These are phyloP conservation scores for Hyppa rectilinea DNA, from an alignment of 2,888 invertebrate species.

Conservation along the genomic window DNA sequence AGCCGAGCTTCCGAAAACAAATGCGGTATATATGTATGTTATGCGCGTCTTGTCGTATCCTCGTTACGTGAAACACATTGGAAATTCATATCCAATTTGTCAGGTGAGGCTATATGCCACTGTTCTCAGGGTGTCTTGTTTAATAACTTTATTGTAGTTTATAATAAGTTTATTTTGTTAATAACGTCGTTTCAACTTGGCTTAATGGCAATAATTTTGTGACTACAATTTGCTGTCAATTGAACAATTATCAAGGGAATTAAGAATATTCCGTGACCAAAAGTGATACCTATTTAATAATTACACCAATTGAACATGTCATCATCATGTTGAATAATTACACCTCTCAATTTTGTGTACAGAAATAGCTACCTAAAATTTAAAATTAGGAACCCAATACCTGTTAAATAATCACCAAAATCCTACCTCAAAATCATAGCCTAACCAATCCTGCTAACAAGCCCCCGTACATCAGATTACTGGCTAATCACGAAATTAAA, in stretches of 20 bases:
- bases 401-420: conserved; percentile 23
- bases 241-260: neutral
- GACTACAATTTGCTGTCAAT: neutral
- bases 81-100: conserved; percentile 58
- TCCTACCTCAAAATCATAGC: too few relatives aligned
- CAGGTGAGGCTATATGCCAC: conserved; percentile 36
- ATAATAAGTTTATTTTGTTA: conserved; percentile 4
- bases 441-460: conserved; percentile 27
- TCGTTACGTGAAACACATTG: conserved; percentile 41
- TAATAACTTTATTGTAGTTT: conserved; percentile 27
- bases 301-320: neutral
- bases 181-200: neutral
- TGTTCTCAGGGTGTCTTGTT: conserved; percentile 45
- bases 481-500: conserved; percentile 53
- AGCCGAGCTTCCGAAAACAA: conserved; percentile 31
- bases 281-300: too few relatives aligned
- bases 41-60: conserved; percentile 15
- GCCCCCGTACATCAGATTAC: conserved; percentile 37
- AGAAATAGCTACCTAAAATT: conserved; percentile 1
- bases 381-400: conserved; percentile 15
- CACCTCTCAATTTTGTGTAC: neutral
- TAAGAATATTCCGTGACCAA: neutral
- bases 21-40: conserved; percentile 28
- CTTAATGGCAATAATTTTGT: too few relatives aligned
- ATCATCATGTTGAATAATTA: neutral